Percentiles rank a stretch among this genome's conserved stretches.
phyloP scores from a whole-genome alignment of 2,888 invertebrate genomes.

The Eupithecia subfuscata region DNA sequence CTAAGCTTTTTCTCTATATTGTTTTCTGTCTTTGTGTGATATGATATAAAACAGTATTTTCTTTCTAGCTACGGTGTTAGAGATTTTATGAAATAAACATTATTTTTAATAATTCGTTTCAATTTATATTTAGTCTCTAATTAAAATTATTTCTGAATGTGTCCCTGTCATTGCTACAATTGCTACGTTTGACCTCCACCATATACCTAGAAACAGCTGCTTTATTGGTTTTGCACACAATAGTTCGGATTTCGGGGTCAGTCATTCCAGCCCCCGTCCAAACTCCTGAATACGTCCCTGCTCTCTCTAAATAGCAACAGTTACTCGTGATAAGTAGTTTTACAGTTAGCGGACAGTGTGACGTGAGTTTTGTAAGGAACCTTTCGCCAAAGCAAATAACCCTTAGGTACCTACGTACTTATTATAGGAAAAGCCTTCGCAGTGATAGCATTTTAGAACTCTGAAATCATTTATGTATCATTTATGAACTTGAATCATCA shows the following conservation, averaged over 20 bases:
- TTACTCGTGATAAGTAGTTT: slow-evolving; percentile 22
- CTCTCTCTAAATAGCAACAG: slow-evolving; percentile 16
- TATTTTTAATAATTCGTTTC: too few relatives aligned
- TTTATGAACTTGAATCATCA: too few relatives aligned
- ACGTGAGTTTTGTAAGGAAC: neutral
- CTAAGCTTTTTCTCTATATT: too few relatives aligned
- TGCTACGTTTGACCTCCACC: neutral
- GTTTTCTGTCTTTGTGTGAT: too few relatives aligned
- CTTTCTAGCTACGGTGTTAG: neutral
- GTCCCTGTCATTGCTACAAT: neutral
- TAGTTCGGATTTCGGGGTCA: neutral
- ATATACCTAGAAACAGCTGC: neutral
- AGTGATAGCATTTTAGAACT: too few relatives aligned
- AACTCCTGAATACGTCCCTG: slow-evolving; percentile 26
- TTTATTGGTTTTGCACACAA: neutral
- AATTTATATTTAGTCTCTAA: neutral
- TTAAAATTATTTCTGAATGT: neutral
- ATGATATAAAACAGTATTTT: too few relatives aligned
- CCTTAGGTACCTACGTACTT: too few relatives aligned
- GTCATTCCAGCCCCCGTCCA: neutral
- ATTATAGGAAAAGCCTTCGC: too few relatives aligned
- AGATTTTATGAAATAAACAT: too few relatives aligned
- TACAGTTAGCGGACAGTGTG: slow-evolving; percentile 23
- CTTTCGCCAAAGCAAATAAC: neutral
- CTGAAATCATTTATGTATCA: too few relatives aligned